phyloP scores from a whole-genome alignment of 1,140 invertebrate genomes.

The Bombus breviceps region DNA sequence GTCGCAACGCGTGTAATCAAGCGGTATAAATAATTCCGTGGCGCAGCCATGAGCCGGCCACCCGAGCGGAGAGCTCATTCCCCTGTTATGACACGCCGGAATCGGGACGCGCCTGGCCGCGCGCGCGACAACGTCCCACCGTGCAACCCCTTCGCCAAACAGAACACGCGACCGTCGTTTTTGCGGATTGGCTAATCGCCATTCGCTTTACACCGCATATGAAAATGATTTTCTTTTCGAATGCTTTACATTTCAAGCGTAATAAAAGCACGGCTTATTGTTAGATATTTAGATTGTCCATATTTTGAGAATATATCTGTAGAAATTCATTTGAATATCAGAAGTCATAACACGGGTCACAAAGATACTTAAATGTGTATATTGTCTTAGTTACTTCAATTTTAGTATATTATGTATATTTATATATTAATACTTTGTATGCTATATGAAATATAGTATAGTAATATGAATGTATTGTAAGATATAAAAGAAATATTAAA shows the following conservation, averaged over 20 bases:
- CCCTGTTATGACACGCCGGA: slow-evolving; percentile 75
- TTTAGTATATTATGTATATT: not conserved
- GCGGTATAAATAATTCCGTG: slow-evolving; percentile 79
- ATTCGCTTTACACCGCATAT: not conserved
- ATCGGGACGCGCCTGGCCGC: slow-evolving; percentile 59
- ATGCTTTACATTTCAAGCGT: not conserved
- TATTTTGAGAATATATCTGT: not conserved
- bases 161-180: not conserved
- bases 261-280: not conserved
- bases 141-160: slow-evolving; percentile 23
- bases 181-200: slow-evolving; percentile 4
- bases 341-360: too few species aligned
- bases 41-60: slow-evolving; percentile 73
- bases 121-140: slow-evolving; percentile 13
- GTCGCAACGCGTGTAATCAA: slow-evolving; percentile 76
- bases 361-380: not conserved
- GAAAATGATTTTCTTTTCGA: not conserved
- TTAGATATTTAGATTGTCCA: not conserved
- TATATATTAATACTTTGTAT: not conserved
- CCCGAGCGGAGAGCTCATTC: slow-evolving; percentile 68
- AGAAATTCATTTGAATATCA: too few species aligned
- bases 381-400: not conserved
- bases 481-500: not conserved
- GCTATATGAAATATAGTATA: not conserved
- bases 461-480: not conserved